Evolutionary conservation across 2,113 vertebrate species (phyloP).

Genomic region (Dinomys branickii): DNA sequence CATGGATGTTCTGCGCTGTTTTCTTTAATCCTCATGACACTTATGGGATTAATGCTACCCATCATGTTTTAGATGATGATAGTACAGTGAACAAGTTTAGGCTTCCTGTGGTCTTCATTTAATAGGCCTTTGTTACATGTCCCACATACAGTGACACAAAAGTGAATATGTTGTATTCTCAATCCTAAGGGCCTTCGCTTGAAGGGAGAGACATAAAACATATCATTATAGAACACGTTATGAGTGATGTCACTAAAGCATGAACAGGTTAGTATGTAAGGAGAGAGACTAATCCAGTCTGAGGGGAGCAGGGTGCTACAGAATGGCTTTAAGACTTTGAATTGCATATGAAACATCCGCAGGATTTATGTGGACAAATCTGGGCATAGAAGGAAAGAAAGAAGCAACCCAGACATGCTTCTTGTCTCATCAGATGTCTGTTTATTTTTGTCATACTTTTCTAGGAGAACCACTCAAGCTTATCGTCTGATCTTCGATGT

Average conservation of each 20-base stretch:
- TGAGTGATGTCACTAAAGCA: not conserved
- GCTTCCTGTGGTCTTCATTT: not conserved
- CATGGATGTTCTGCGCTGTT: not conserved
- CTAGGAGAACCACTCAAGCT: not conserved
- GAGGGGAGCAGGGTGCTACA: not conserved
- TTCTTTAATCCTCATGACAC: not conserved
- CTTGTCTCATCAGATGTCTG: too few species aligned
- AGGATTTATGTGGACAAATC: not conserved
- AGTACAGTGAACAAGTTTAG: not conserved
- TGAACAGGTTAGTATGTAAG: not conserved
- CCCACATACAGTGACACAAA: not conserved
- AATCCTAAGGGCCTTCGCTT: not conserved
- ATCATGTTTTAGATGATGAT: not conserved
- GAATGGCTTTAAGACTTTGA: not conserved
- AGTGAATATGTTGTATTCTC: not conserved
- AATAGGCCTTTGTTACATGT: not conserved
- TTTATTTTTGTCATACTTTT: not conserved
- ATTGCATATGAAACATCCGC: not conserved
- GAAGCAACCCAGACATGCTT: too few species aligned
- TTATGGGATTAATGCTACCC: not conserved
- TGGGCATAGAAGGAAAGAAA: not conserved
- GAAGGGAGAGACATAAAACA: not conserved
- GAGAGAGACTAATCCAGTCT: not conserved
- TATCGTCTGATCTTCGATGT: too few species aligned
- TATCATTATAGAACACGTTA: not conserved